Base-by-base conservation (phyloP, 2,888 invertebrate species). In the Odontocerum albicorne region DNA sequence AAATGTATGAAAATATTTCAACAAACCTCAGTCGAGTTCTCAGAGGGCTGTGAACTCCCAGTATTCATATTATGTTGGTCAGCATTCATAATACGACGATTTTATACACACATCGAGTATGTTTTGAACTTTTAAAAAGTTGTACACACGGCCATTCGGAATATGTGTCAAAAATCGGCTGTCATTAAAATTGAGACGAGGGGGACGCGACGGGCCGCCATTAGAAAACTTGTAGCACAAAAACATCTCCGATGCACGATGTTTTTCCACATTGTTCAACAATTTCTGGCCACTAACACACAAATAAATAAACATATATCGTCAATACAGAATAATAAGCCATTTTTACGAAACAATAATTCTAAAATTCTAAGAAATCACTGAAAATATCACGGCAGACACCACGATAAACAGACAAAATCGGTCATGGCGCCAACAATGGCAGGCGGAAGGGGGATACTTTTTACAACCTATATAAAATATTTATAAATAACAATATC, bases 171-270 rank as follows among this genome's bases (percentile, higher is more conserved):
- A 68, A 67, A 67, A 64, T 77, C 73, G 80, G 78, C 80, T 82
- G 81, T 82, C 81, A 82, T 72, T 76, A 78, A 80, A 78, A 77
- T 78, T 74, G 75, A 79, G 78, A 78, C 78, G 81, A 79, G 82
- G 82, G 83, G 82, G 81, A 82, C 81, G 81, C 81, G 80, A 80
- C 80, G 80, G 79, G 77, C 79, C 80, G 82, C 82, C 82, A 82
- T 82, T 79, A 79, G 73, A 74, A 75, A 78, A 76, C 74, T 73
- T 72, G 67, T 67, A 67, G 68, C 75, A 78, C 77, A 77, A 77
- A 72, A 77, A 77, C 77, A 77, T 75, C 50, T 51, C 36, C 42
- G 27, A 43, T 40, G 21, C 21, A 32, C 27, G 8, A 17, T n/a
- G 36, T 51, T 56, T 39, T 51, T 39, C 17, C 56, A 51, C 50